These are phyloP conservation scores for Xestia c-nigrum DNA, from an alignment of 2,888 invertebrate species.

Conservation along the genomic window DNA sequence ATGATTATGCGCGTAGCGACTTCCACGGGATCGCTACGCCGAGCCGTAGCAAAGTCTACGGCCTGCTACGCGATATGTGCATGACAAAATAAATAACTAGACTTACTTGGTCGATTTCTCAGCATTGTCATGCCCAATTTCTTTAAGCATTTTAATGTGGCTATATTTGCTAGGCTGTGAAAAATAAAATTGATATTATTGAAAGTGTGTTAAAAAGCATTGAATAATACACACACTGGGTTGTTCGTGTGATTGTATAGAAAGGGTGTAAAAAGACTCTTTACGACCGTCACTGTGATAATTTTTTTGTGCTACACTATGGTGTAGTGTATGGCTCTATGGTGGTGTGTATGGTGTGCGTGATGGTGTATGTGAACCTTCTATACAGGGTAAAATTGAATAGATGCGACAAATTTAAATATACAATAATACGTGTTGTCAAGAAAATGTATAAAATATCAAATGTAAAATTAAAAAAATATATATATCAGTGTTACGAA, in stretches of 20 bases:
- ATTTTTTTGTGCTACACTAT: too few species aligned
- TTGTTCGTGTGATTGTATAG: neutral
- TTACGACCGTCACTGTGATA: too few species aligned
- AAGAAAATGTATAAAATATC: too few species aligned
- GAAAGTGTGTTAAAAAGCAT: neutral
- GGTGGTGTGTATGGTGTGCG: too few species aligned
- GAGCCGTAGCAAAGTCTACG: neutral
- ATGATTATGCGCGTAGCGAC: neutral
- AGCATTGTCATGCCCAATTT: slow-evolving; percentile 85
- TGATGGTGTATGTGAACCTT: too few species aligned
- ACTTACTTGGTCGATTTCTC: slow-evolving; percentile 87
- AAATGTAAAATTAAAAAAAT: too few species aligned
- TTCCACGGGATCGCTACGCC: neutral
- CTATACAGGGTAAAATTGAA: too few species aligned
- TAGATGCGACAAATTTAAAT: too few species aligned
- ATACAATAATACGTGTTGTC: too few species aligned
- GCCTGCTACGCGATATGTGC: neutral
- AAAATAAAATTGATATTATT: slow-evolving; percentile 7
- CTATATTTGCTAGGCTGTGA: slow-evolving; percentile 86
- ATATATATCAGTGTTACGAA: too few species aligned
- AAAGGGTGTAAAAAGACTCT: too few species aligned
- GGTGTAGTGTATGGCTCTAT: too few species aligned
- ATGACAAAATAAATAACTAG: neutral
- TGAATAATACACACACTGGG: neutral
- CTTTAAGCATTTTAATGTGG: slow-evolving; percentile 81